Evolutionary conservation across 2,888 invertebrate genomes (phyloP).

Genomic region (Terebella lapidaria): DNA sequence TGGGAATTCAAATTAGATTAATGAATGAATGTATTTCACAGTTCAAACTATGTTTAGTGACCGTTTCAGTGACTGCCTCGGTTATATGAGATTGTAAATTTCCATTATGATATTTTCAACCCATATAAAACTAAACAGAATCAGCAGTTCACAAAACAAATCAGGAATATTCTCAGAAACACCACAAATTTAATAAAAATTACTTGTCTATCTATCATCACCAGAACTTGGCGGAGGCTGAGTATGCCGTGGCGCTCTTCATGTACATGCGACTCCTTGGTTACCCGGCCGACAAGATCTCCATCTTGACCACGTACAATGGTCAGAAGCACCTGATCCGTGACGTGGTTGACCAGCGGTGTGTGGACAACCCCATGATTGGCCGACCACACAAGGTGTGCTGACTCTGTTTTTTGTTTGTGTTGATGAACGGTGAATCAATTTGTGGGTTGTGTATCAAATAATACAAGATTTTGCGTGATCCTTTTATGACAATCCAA

Average conservation of each 20-base stretch:
- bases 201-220: background rate
- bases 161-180: no score
- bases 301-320: constrained; percentile 97
- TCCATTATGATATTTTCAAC: no score
- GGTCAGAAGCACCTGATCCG: constrained; percentile 96
- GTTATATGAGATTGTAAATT: no score
- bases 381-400: constrained; percentile 59
- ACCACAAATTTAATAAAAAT: no score
- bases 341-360: constrained; percentile 85
- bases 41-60: no score
- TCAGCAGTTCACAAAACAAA: no score
- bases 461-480: background rate
- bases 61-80: no score
- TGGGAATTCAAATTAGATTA: no score
- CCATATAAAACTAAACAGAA: no score
- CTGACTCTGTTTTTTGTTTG: background rate
- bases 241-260: constrained; percentile 93
- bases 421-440: background rate
- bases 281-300: constrained; percentile 93
- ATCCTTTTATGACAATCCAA: no score
- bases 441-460: background rate
- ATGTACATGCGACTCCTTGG: constrained; percentile 98
- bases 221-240: constrained; percentile 63
- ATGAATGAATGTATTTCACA: no score
- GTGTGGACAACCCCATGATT: constrained; percentile 90